These are phyloP conservation scores for Leistus spinibarbis DNA, from an alignment of 2,888 invertebrate genomes.

Conservation along the genomic window DNA sequence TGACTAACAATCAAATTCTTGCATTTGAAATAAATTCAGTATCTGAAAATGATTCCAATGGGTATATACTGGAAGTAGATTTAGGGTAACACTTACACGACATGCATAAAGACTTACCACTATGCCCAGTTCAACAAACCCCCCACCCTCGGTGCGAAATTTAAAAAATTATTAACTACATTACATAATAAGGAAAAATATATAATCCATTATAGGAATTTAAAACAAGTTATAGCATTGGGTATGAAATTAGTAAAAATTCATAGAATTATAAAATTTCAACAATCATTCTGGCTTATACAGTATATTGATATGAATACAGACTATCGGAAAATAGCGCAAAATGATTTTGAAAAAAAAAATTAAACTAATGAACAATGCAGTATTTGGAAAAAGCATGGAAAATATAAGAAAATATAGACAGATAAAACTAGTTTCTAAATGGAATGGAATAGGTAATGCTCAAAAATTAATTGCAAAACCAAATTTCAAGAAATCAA, in stretches of 20 bases:
- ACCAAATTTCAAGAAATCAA: too few species aligned
- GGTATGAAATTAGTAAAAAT: constrained; percentile 47
- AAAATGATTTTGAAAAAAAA: constrained; percentile 51
- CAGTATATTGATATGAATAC: constrained; percentile 49
- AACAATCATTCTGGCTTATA: constrained; percentile 49
- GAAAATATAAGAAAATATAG: too few species aligned
- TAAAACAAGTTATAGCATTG: constrained; percentile 45
- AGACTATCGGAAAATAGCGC: constrained; percentile 43
- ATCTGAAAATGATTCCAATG: constrained; percentile 19
- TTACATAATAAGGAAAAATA: constrained; percentile 46
- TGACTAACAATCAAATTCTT: background rate
- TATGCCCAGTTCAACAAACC: constrained; percentile 45
- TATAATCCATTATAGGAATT: constrained; percentile 47
- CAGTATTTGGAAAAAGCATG: constrained; percentile 40
- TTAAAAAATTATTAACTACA: constrained; percentile 45
- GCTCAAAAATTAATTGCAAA: too few species aligned
- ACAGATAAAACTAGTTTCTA: too few species aligned
- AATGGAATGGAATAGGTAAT: too few species aligned
- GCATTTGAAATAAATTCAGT: background rate
- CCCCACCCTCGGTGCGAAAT: constrained; percentile 41
- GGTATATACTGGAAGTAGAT: constrained; percentile 50
- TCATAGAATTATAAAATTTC: constrained; percentile 49
- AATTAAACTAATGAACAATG: constrained; percentile 54
- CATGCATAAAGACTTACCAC: constrained; percentile 48
- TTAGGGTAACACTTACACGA: constrained; percentile 44